A percentile compares a stretch with the other conserved stretches of the same genome.
Evolutionary conservation across 1,140 invertebrate species (phyloP).

Genomic region (Bilobella aurantiaca): DNA sequence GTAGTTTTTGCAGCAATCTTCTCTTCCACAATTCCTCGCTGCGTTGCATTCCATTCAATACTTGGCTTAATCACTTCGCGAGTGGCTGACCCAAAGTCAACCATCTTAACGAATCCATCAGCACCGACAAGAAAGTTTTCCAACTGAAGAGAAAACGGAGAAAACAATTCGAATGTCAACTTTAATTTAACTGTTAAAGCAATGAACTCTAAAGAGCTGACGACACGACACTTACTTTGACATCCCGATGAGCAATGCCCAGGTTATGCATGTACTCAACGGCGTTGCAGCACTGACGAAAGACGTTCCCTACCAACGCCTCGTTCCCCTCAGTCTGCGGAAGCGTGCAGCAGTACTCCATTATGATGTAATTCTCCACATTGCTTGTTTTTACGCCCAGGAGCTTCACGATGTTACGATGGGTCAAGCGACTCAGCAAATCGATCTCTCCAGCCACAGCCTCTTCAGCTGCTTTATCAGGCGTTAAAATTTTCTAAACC

Average conservation of each 20-base stretch:
- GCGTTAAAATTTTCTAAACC: slow-evolving; percentile 27
- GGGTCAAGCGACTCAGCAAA: slow-evolving; percentile 25
- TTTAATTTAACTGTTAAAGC: slow-evolving; percentile 6
- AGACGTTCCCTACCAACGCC: slow-evolving; percentile 22
- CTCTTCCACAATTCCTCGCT: slow-evolving; percentile 87
- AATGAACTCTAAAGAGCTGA: background rate
- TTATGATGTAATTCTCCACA: slow-evolving; percentile 23
- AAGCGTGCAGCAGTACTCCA: slow-evolving; percentile 27
- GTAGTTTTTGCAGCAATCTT: slow-evolving; percentile 66
- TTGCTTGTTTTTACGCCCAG: slow-evolving; percentile 16
- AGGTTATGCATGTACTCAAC: slow-evolving; percentile 31
- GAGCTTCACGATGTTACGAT: slow-evolving; percentile 29
- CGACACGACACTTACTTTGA: slow-evolving; percentile 20
- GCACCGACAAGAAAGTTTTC: slow-evolving; percentile 65
- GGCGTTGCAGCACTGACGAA: slow-evolving; percentile 27
- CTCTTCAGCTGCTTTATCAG: slow-evolving; percentile 21
- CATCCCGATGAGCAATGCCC: slow-evolving; percentile 31
- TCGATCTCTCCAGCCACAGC: slow-evolving; percentile 26
- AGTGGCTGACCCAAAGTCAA: slow-evolving; percentile 97
- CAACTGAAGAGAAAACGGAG: slow-evolving; percentile 44
- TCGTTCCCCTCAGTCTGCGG: slow-evolving; percentile 16
- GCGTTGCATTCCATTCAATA: slow-evolving; percentile 79
- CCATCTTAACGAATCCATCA: slow-evolving; percentile 82
- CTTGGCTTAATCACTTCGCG: slow-evolving; percentile 72
- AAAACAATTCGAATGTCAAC: too few relatives aligned